Conservation (phyloP, 2,797 vertebrate genomes). For the Anableps anableps region DNA sequence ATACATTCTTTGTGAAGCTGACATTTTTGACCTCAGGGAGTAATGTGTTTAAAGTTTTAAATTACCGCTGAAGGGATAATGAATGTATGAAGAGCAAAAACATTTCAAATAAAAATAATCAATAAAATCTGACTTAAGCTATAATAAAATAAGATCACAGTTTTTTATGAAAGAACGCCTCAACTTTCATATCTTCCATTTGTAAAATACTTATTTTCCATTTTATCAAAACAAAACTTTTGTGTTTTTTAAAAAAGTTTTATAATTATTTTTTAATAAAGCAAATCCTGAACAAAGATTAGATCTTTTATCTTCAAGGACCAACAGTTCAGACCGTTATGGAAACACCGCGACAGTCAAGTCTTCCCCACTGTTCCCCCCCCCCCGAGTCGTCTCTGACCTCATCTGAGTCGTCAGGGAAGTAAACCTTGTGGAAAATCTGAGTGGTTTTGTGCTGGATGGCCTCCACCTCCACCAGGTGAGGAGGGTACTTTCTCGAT, state of each 20-base stretch:
- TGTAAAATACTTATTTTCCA: background rate
- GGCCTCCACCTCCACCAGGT: conserved; percentile 97
- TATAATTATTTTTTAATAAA: background rate
- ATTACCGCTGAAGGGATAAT: background rate
- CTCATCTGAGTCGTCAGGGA: conserved; percentile 96
- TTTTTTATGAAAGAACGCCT: too few species aligned
- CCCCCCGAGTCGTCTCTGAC: conserved; percentile 70
- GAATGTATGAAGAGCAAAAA: background rate
- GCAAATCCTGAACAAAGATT: background rate
- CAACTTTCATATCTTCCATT: background rate
- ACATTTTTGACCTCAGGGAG: background rate
- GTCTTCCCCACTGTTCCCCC: too few species aligned
- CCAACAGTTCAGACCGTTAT: background rate
- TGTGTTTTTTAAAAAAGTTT: background rate
- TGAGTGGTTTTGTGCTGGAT: conserved; percentile 99
- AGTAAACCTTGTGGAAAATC: conserved; percentile 99
- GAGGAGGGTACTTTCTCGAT: conserved; percentile 94
- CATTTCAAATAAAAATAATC: background rate
- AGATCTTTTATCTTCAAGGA: background rate
- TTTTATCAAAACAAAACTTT: background rate
- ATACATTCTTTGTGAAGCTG: background rate
- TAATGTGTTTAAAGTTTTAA: background rate
- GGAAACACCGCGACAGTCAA: too few species aligned
- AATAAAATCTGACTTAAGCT: background rate
- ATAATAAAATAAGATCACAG: background rate